Evolutionary conservation across 2,113 vertebrate species (phyloP), one percentile per base, ranked within the genome.

Genomic region (Haemorhous mexicanus): DNA sequence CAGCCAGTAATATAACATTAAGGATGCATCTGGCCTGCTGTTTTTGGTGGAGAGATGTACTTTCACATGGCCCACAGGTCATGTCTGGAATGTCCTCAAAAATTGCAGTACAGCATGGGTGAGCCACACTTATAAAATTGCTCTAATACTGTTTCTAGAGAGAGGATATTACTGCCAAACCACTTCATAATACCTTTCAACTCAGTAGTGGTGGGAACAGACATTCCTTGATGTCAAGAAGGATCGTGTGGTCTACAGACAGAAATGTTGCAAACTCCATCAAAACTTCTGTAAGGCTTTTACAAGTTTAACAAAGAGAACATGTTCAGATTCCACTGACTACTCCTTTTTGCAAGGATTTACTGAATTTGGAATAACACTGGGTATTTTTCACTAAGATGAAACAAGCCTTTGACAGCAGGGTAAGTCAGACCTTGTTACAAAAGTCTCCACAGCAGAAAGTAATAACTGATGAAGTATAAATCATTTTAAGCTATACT

Each of bases 61-160:
- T 96, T 96, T 94, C 94, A 92, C 87, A 90, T 87, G 92, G 84
- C 82, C 84, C 49, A 58, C 13, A 84, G 95, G 90, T 94, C 85
- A 89, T 27, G 53, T 61, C 66, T 95, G 90, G 86, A 89, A 94
- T 75, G 80, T 89, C 94, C 92, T 95, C 43, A 89, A n/a, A 88
- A 82, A 63, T 2, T 93, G 46, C 47, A 79, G 49, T 67, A 50
- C 28, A 73, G 41, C 58, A 84, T 26, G 72, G 46, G 50, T 13
- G 24, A 95, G 35, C 20, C 64, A 86, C 39, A 63, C 26, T 86
- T 73, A 23, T 0, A 63, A 82, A 91, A 84, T 12, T 70, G 35
- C 23, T 27, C 37, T 58, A 35, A 67, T 43, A 21, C 6, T 69
- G 14, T 53, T 91, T 76, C 47, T 93, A 49, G 67, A 66, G 72